Conservation (phyloP, 2,888 invertebrate species). For the Epistrophella euchroma region DNA sequence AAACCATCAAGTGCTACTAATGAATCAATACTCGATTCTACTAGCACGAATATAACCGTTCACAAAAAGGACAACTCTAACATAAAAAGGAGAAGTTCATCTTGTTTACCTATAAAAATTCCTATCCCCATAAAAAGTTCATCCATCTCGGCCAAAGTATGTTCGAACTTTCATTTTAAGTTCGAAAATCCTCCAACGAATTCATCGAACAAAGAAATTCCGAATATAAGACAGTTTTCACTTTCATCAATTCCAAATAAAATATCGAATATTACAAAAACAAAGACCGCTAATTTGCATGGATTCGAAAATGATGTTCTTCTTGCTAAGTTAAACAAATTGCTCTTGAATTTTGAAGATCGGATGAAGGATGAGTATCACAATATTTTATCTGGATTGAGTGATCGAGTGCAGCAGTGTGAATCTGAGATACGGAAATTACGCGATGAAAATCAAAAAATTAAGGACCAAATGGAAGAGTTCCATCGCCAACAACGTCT, state of each 20-base stretch:
- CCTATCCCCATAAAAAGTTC: background rate
- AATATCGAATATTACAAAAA: background rate
- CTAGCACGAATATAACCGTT: too few species aligned
- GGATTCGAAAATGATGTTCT: background rate
- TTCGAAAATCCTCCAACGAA: background rate
- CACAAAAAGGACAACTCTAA: too few species aligned
- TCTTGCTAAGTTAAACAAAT: background rate
- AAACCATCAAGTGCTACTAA: too few species aligned
- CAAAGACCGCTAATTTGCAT: background rate
- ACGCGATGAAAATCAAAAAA: background rate
- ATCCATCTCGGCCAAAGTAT: background rate
- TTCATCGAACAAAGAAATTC: background rate
- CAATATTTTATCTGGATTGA: background rate
- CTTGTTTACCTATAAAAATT: background rate
- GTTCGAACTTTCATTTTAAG: background rate
- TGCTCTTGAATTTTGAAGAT: background rate
- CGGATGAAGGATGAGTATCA: background rate
- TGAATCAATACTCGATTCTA: too few species aligned
- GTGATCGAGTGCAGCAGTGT: background rate
- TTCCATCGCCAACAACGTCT: background rate
- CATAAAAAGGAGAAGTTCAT: background rate
- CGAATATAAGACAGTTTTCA: background rate
- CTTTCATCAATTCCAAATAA: background rate
- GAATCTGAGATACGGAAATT: background rate
- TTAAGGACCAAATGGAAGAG: constrained; percentile 1